Percentiles rank a stretch among this genome's conserved stretches.
Conservation (phyloP, 1,140 invertebrate genomes). For the Drosophila funebris region DNA sequence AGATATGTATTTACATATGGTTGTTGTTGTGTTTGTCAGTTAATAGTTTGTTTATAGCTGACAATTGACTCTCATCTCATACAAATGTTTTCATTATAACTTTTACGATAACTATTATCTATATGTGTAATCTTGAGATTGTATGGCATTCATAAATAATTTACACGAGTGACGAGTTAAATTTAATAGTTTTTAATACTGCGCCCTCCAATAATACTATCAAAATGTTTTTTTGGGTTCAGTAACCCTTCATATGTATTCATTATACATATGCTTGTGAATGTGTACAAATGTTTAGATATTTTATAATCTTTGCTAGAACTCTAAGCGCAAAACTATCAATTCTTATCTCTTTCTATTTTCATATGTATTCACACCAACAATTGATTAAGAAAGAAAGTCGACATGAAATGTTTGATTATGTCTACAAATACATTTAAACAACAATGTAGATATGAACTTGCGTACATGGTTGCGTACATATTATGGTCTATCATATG, state of each 20-base stretch:
- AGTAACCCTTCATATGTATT: neutral
- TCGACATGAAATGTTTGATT: neutral
- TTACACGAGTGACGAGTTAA: constrained; percentile 24
- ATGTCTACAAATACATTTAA: neutral
- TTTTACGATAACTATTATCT: constrained; percentile 32
- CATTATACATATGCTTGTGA: neutral
- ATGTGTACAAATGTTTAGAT: neutral
- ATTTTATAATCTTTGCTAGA: neutral
- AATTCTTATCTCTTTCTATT: neutral
- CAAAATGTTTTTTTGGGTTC: constrained; percentile 12
- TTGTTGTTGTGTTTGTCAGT: neutral
- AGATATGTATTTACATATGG: neutral
- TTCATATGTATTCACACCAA: neutral
- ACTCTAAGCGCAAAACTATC: neutral
- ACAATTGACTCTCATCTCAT: constrained; percentile 37
- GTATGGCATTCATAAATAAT: constrained; percentile 29
- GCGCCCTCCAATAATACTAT: no score
- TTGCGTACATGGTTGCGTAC: neutral
- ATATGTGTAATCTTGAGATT: constrained; percentile 29
- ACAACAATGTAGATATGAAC: neutral
- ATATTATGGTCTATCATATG: no score
- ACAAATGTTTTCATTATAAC: constrained; percentile 60
- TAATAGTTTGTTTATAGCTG: constrained; percentile 21
- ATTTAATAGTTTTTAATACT: neutral
- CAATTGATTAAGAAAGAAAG: neutral